Conservation (phyloP, 2,888 invertebrate species). For the Escarpia spicata region DNA sequence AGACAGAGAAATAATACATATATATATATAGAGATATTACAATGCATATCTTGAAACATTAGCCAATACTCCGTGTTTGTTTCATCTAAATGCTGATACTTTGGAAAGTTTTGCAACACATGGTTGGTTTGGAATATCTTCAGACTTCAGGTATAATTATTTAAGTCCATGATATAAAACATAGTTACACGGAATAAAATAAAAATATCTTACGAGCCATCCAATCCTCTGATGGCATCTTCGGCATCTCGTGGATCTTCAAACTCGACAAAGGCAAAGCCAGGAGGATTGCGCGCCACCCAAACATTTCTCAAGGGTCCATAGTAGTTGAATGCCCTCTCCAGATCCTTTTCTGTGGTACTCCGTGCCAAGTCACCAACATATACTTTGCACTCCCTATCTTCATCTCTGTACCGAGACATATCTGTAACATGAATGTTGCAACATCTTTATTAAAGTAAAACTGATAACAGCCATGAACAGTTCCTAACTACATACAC, state of each 20-base stretch:
- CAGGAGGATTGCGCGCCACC: slow-evolving; percentile 61
- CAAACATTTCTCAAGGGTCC: slow-evolving; percentile 52
- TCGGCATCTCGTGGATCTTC: slow-evolving; percentile 89
- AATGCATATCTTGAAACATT: too few species aligned
- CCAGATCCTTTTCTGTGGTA: slow-evolving; percentile 43
- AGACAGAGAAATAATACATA: too few species aligned
- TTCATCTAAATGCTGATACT: too few species aligned
- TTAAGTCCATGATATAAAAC: too few species aligned
- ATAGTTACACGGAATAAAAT: too few species aligned
- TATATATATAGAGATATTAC: too few species aligned
- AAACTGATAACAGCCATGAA: too few species aligned
- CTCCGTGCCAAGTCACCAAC: slow-evolving; percentile 43
- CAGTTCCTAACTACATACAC: too few species aligned
- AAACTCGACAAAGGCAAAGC: slow-evolving; percentile 89
- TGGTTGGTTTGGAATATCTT: too few species aligned
- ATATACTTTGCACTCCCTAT: slow-evolving; percentile 41
- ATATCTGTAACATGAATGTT: not conserved
- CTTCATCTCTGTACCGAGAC: slow-evolving; percentile 14
- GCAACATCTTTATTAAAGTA: not conserved
- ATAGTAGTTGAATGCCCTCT: slow-evolving; percentile 41
- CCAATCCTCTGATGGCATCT: slow-evolving; percentile 83
- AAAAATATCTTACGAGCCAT: slow-evolving; percentile 76
- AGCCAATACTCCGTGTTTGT: too few species aligned
- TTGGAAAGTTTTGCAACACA: too few species aligned
- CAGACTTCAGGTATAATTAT: too few species aligned